Evolutionary conservation across 2,797 vertebrate species (phyloP).

Genomic region (Neosalanx taihuensis): DNA sequence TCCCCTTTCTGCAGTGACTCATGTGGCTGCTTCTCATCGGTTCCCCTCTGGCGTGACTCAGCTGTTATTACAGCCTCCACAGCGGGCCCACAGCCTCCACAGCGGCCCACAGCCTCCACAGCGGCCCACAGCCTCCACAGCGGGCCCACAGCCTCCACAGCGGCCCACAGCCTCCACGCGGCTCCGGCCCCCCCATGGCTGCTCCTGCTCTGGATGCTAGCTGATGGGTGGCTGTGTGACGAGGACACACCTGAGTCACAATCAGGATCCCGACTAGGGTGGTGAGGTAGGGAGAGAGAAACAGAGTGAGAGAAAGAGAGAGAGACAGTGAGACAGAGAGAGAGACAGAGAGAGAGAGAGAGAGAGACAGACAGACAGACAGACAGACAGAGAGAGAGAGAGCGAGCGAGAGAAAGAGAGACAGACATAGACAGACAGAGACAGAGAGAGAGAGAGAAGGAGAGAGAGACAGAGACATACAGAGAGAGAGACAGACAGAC

Average conservation of each 20-base stretch:
- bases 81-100: not conserved
- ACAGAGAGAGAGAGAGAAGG: slow-evolving; percentile 39
- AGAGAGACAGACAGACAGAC: slow-evolving; percentile 3
- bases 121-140: too few species aligned
- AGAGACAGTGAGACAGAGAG: slow-evolving; percentile 3
- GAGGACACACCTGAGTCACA: slow-evolving; percentile 8
- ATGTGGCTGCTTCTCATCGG: not conserved
- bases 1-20: slow-evolving; percentile 59
- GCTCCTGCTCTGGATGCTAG: not conserved
- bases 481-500: slow-evolving; percentile 21
- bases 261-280: slow-evolving; percentile 44
- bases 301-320: slow-evolving; percentile 43
- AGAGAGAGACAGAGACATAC: slow-evolving; percentile 44
- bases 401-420: not conserved
- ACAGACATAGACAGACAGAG: slow-evolving; percentile 23
- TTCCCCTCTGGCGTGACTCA: not conserved
- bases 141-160: not conserved
- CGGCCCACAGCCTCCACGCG: too few species aligned
- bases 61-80: not conserved
- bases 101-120: not conserved
- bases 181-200: not conserved
- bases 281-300: slow-evolving; percentile 32
- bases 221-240: not conserved
- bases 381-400: not conserved
- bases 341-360: not conserved